These are phyloP conservation scores for Chondrilla cf. caribensis DNA, from an alignment of 37 sponge, comb jelly and placozoan species.

Conservation along the genomic window DNA sequence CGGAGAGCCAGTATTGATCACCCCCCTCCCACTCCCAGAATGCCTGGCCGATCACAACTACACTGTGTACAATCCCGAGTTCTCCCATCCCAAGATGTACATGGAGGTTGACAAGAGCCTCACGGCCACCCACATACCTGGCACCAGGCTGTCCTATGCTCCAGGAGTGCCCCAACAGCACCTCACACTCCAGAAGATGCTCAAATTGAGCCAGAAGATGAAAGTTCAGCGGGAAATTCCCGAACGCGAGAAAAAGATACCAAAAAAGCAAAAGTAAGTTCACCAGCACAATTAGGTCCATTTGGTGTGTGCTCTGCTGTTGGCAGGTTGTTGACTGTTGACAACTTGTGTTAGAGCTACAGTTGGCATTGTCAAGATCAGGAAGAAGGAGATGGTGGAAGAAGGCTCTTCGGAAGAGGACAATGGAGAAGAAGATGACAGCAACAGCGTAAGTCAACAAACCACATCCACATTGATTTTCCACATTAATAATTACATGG, in stretches of 20 bases:
- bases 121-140: slow-evolving; percentile 43
- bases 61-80: slow-evolving; percentile 54
- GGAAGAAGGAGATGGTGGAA: slow-evolving; percentile 2
- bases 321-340: background rate
- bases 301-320: background rate
- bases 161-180: slow-evolving; percentile 66
- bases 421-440: slow-evolving; percentile 14
- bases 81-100: slow-evolving; percentile 3
- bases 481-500: background rate
- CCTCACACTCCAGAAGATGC: slow-evolving; percentile 60
- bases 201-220: slow-evolving; percentile 52
- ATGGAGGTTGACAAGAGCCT: slow-evolving; percentile 45
- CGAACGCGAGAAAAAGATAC: background rate
- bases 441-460: background rate
- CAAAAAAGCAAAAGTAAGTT: slow-evolving; percentile 23
- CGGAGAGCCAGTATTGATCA: slow-evolving; percentile 34
- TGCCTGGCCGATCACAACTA: slow-evolving; percentile 62
- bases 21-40: slow-evolving; percentile 42
- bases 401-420: slow-evolving; percentile 13
- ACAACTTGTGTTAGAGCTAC: too few species aligned
- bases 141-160: slow-evolving; percentile 68
- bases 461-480: background rate
- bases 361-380: background rate
- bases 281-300: background rate
- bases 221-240: slow-evolving; percentile 6